phyloP scores from a whole-genome alignment of 2,888 invertebrate species.

The Halictus quadricinctus region DNA sequence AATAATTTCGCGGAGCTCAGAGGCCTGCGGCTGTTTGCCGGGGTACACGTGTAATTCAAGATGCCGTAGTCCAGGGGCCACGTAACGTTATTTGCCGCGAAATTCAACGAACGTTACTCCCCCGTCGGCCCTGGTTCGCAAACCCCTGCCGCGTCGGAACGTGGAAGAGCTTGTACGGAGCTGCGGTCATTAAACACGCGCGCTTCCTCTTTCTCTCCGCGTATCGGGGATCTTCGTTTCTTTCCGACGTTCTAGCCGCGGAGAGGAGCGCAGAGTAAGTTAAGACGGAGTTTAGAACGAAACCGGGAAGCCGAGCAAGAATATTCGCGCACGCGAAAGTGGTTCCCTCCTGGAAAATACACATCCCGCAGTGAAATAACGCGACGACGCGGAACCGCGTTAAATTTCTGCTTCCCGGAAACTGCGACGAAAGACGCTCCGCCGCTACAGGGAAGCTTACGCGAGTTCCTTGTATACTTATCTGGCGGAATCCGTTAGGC shows the following conservation, averaged over 20 bases:
- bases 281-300: constrained; percentile 54
- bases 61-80: constrained; percentile 28
- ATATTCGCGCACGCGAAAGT: constrained; percentile 41
- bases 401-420: constrained; percentile 28
- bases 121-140: constrained; percentile 47
- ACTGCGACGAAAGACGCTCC: neutral
- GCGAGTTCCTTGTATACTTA: neutral
- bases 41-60: constrained; percentile 55
- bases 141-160: constrained; percentile 42
- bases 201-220: constrained; percentile 18
- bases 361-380: constrained; percentile 40
- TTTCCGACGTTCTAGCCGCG: neutral
- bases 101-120: constrained; percentile 39
- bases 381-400: constrained; percentile 36
- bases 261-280: constrained; percentile 12
- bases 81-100: constrained; percentile 42
- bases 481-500: neutral
- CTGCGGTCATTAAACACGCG: constrained; percentile 62
- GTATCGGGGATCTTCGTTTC: neutral
- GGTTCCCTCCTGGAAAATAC: constrained; percentile 35
- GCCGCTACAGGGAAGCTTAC: neutral
- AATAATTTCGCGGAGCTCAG: constrained; percentile 31
- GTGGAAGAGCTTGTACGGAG: constrained; percentile 46
- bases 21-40: neutral
- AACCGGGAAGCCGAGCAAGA: constrained; percentile 31